Percentiles rank a stretch among this genome's conserved stretches.
Conservation (phyloP, 2,113 vertebrate genomes). For the Percopsis transmontana region DNA sequence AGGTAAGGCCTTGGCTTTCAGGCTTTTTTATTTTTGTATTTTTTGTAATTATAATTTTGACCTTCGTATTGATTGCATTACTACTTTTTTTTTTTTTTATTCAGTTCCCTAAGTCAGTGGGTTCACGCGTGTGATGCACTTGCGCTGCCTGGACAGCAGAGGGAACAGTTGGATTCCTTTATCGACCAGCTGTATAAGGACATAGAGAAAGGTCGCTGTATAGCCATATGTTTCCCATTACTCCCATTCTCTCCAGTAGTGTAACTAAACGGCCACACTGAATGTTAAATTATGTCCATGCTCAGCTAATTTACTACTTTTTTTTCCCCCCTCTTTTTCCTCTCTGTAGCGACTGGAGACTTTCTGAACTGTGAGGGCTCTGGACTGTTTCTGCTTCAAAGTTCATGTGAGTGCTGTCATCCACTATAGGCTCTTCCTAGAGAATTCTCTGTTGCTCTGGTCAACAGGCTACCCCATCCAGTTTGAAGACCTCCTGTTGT, state of each 20-base stretch:
- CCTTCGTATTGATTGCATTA: not conserved
- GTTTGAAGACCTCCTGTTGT: not conserved
- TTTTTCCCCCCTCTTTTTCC: too few relatives aligned
- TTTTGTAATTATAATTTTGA: not conserved
- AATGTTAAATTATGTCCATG: not conserved
- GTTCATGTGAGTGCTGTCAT: constrained; percentile 88
- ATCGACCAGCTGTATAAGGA: constrained; percentile 98
- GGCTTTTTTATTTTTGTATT: not conserved
- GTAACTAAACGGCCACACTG: not conserved
- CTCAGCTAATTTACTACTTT: too few relatives aligned
- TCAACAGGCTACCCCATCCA: not conserved
- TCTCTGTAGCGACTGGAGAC: constrained; percentile 88
- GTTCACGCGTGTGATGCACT: constrained; percentile 93
- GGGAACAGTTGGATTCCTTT: constrained; percentile 91
- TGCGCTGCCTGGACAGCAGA: constrained; percentile 85
- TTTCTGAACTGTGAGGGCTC: constrained; percentile 99
- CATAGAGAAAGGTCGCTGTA: constrained; percentile 90
- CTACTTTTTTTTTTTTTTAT: not conserved
- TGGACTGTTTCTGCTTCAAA: constrained; percentile 95
- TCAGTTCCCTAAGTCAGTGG: constrained; percentile 95
- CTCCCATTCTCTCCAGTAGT: constrained; percentile 6
- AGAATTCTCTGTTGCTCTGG: not conserved
- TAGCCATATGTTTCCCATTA: constrained; percentile 36
- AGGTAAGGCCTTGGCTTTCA: constrained; percentile 76
- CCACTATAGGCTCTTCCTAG: not conserved